phyloP scores from a whole-genome alignment of 2,888 invertebrate genomes.

The Blastobasis adustella region DNA sequence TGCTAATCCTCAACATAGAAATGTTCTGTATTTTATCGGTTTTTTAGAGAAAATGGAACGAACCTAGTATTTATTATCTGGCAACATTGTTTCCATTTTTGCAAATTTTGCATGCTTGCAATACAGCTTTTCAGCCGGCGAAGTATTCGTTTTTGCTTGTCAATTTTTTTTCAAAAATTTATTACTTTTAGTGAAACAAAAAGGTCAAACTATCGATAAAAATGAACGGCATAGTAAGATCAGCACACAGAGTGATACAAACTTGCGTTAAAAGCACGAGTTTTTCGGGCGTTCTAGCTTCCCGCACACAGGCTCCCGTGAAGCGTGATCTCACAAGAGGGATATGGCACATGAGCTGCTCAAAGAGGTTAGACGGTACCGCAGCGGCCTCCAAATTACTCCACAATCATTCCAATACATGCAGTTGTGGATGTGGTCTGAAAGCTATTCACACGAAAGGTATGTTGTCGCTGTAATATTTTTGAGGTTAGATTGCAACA shows the following conservation, averaged over 20 bases:
- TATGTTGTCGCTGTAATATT: constrained; percentile 38
- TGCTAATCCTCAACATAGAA: too few relatives aligned
- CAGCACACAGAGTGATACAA: constrained; percentile 69
- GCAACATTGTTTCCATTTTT: too few relatives aligned
- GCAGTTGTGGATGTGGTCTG: constrained; percentile 80
- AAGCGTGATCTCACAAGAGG: constrained; percentile 81
- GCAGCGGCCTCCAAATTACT: constrained; percentile 48
- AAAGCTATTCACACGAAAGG: constrained; percentile 82
- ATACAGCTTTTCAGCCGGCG: constrained; percentile 12
- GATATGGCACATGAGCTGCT: constrained; percentile 82
- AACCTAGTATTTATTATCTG: too few relatives aligned
- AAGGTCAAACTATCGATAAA: constrained; percentile 28
- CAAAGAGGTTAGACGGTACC: constrained; percentile 50
- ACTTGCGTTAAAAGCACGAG: constrained; percentile 50
- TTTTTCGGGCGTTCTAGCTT: constrained; percentile 48
- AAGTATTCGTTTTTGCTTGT: constrained; percentile 21
- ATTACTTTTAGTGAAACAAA: constrained; percentile 7
- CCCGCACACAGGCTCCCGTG: constrained; percentile 52
- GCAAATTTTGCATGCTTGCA: too few relatives aligned
- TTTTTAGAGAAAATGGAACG: background rate
- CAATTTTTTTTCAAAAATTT: constrained; percentile 26
- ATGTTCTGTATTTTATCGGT: background rate
- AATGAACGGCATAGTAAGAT: constrained; percentile 82
- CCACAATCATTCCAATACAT: constrained; percentile 76
- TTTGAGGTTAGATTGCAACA: constrained; percentile 63